phyloP scores from a whole-genome alignment of 2,113 vertebrate genomes.

The Propithecus coquereli region DNA sequence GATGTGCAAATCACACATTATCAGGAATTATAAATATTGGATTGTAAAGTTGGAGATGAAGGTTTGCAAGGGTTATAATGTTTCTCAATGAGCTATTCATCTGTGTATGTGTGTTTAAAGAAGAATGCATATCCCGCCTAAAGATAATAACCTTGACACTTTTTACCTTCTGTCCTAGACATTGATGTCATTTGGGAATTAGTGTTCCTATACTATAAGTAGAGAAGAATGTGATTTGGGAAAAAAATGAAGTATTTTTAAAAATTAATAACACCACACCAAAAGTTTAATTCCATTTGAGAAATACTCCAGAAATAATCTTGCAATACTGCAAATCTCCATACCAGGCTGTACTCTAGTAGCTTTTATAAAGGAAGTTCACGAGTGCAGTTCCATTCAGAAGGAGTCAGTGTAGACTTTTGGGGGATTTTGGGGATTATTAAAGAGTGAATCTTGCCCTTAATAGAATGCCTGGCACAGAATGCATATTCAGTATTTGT shows the following conservation, averaged over 20 bases:
- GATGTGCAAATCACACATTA: not conserved
- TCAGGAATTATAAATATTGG: not conserved
- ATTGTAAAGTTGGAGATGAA: not conserved
- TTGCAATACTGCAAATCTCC: not conserved
- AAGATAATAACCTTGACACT: not conserved
- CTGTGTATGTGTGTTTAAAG: not conserved
- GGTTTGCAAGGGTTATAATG: not conserved
- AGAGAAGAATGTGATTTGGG: not conserved
- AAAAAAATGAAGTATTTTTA: not conserved
- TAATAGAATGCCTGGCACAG: not conserved
- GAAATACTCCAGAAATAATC: not conserved
- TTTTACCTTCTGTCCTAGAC: not conserved
- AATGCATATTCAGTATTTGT: not conserved
- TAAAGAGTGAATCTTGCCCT: not conserved
- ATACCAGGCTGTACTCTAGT: not conserved
- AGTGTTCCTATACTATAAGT: not conserved
- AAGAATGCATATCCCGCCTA: not conserved
- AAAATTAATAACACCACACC: not conserved
- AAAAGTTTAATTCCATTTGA: not conserved
- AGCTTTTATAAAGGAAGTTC: not conserved
- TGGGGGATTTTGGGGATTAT: not conserved
- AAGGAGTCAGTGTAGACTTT: not conserved
- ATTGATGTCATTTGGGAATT: not conserved
- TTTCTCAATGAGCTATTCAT: not conserved
- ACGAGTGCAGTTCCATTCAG: not conserved